phyloP scores from a whole-genome alignment of 2,797 vertebrate genomes.

The Chiroxiphia lanceolata region DNA sequence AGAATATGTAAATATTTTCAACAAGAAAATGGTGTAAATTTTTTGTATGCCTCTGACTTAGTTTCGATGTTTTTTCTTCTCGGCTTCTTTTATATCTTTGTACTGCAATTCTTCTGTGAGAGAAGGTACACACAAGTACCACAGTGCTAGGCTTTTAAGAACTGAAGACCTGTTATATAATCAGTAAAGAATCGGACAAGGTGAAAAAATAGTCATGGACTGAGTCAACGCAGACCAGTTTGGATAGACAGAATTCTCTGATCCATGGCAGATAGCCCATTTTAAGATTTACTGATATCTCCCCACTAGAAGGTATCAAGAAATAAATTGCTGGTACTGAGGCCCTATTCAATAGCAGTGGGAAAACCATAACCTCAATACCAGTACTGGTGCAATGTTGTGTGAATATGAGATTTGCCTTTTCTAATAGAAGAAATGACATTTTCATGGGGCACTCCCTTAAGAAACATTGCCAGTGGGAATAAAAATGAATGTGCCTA shows the following conservation, averaged over 20 bases:
- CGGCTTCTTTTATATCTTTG: neutral
- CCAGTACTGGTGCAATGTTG: neutral
- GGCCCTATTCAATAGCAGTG: neutral
- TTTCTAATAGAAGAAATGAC: slow-evolving; percentile 35
- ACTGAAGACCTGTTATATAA: neutral
- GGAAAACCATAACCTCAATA: neutral
- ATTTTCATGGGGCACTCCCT: neutral
- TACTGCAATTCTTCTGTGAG: neutral
- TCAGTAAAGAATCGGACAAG: neutral
- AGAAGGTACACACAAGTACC: neutral
- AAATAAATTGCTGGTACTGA: neutral
- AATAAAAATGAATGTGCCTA: slow-evolving; percentile 7
- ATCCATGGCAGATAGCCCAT: fast-evolving
- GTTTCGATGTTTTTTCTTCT: neutral
- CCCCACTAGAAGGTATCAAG: neutral
- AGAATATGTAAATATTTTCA: neutral
- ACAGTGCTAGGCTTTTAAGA: neutral
- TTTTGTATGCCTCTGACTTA: neutral
- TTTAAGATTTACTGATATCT: neutral
- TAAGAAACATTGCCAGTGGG: neutral
- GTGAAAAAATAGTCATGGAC: neutral
- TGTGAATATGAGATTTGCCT: neutral
- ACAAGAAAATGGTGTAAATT: neutral
- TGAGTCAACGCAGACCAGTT: neutral
- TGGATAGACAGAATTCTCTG: neutral